These are phyloP conservation scores for Cataglyphis albicans DNA, from an alignment of 2,888 invertebrate species.

Conservation along the genomic window DNA sequence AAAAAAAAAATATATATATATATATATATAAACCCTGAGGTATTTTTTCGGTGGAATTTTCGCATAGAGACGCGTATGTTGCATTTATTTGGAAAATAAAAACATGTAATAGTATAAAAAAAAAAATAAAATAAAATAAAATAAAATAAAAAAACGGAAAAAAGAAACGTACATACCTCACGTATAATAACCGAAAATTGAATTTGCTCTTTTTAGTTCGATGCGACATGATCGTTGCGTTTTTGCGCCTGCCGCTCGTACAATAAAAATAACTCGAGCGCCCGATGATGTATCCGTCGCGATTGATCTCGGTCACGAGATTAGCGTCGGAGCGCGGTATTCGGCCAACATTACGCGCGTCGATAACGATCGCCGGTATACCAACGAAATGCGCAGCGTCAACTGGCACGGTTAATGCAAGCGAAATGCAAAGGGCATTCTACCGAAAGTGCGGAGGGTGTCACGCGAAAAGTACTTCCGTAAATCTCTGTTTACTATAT, in stretches of 20 bases:
- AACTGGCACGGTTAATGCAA: slow-evolving; percentile 24
- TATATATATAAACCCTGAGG: slow-evolving; percentile 3
- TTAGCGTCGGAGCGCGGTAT: slow-evolving; percentile 33
- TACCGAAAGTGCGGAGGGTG: background rate
- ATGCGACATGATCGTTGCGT: slow-evolving; percentile 49
- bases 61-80: background rate
- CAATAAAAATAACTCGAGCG: slow-evolving; percentile 34
- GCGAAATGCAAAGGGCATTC: background rate
- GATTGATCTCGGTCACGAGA: slow-evolving; percentile 56
- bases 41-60: slow-evolving; percentile 23
- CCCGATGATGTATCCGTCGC: slow-evolving; percentile 36
- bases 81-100: slow-evolving; percentile 41
- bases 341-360: slow-evolving; percentile 31
- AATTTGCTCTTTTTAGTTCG: slow-evolving; percentile 45
- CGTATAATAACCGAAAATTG: slow-evolving; percentile 53
- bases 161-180: background rate
- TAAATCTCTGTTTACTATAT: background rate
- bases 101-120: slow-evolving; percentile 14
- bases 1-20: background rate
- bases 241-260: slow-evolving; percentile 12
- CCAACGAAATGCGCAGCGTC: slow-evolving; percentile 27
- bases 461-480: background rate
- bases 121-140: background rate
- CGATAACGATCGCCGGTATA: slow-evolving; percentile 48
- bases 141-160: too few relatives aligned